Conservation (phyloP, 2,888 invertebrate species). For the Polydrusus pterygomalis region DNA sequence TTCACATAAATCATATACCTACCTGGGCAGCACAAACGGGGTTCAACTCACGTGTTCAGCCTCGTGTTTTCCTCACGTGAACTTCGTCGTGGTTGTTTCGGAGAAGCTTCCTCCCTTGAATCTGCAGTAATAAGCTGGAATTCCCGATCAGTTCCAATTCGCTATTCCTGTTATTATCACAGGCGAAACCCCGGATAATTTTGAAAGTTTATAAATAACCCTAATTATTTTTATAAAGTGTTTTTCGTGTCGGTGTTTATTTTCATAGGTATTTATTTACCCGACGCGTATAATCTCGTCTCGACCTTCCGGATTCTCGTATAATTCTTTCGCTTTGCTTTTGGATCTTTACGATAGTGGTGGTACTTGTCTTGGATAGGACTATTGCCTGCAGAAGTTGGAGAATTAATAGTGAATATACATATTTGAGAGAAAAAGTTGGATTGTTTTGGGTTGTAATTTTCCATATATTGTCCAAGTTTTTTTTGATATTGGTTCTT, state of each 20-base stretch:
- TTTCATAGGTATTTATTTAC: not conserved
- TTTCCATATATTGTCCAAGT: conserved; percentile 61
- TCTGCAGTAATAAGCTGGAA: conserved; percentile 59
- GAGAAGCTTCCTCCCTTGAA: conserved; percentile 61
- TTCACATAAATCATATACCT: not conserved
- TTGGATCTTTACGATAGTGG: not conserved
- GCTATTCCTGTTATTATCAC: conserved; percentile 61
- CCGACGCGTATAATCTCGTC: not conserved
- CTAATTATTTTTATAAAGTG: not conserved
- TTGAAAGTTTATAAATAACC: conserved; percentile 1
- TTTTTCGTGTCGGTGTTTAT: not conserved
- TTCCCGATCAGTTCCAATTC: conserved; percentile 64
- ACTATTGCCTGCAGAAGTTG: conserved; percentile 6
- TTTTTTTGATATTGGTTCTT: conserved; percentile 28
- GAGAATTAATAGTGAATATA: conserved; percentile 54
- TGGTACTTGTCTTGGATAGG: not conserved
- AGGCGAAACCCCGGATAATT: conserved; percentile 6
- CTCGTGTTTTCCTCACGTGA: conserved; percentile 72
- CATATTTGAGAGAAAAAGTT: conserved; percentile 34
- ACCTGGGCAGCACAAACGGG: conserved; percentile 42
- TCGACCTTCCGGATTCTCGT: not conserved
- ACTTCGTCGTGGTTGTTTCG: conserved; percentile 69
- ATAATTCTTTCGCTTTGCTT: not conserved
- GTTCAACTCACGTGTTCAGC: conserved; percentile 64
- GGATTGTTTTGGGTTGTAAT: conserved; percentile 70